Evolutionary conservation across 2,888 invertebrate species (phyloP).

Genomic region (Phytoseiulus persimilis): DNA sequence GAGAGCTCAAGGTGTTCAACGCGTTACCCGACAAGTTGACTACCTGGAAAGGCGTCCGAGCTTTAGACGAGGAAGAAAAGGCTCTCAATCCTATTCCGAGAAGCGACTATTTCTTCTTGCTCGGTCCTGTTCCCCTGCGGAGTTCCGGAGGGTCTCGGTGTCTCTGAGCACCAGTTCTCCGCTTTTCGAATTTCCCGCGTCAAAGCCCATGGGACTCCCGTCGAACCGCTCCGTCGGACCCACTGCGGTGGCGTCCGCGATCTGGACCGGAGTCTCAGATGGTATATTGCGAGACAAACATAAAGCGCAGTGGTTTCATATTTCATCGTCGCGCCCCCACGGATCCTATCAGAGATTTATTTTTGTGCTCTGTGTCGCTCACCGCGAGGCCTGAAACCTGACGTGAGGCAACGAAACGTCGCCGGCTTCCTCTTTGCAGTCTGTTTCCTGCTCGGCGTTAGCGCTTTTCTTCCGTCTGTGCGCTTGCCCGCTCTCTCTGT

Average conservation of each 20-base stretch:
- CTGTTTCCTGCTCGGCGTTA: not conserved
- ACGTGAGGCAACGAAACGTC: not conserved
- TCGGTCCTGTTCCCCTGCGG: no score
- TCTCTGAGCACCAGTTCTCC: no score
- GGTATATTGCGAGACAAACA: not conserved
- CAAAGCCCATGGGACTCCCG: not conserved
- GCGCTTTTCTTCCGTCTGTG: not conserved
- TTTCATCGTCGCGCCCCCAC: not conserved
- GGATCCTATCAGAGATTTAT: not conserved
- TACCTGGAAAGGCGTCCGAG: slow-evolving; percentile 10
- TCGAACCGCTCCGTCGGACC: not conserved
- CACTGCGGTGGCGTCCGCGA: no score
- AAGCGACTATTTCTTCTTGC: no score
- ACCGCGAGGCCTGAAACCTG: not conserved
- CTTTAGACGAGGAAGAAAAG: no score
- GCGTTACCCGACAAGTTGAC: slow-evolving; percentile 45
- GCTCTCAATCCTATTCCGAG: no score
- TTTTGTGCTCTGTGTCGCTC: not conserved
- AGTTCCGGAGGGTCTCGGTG: no score
- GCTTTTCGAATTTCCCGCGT: not conserved
- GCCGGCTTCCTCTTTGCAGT: not conserved
- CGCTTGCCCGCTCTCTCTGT: not conserved
- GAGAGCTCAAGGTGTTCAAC: slow-evolving; percentile 42
- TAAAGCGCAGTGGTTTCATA: not conserved
- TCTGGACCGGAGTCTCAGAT: not conserved